A percentile compares a stretch with the other conserved stretches of the same genome.
Evolutionary conservation across 2,888 invertebrate species (phyloP).

Genomic region (Drosophila greeni): DNA sequence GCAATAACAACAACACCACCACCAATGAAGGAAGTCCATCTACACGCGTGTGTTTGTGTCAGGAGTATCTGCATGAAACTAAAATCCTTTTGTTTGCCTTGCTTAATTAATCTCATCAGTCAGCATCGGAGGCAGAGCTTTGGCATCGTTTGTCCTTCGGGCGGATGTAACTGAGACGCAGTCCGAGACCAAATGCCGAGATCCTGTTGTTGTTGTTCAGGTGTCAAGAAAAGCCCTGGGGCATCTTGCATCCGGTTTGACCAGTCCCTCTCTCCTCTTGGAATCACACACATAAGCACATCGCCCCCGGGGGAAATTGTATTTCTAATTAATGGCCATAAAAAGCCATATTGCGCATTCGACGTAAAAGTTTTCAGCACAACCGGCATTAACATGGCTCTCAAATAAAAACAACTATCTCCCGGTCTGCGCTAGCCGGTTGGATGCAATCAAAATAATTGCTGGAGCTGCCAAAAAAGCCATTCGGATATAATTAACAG

Average conservation of each 20-base stretch:
- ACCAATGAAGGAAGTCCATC: neutral
- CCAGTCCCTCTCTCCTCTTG: neutral
- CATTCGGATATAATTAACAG: slow-evolving; percentile 69
- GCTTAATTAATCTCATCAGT: slow-evolving; percentile 72
- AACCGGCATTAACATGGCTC: slow-evolving; percentile 50
- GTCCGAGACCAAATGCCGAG: slow-evolving; percentile 10
- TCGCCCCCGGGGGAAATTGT: slow-evolving; percentile 50
- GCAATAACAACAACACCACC: slow-evolving; percentile 22
- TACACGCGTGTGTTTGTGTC: slow-evolving; percentile 23
- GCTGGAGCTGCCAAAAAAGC: slow-evolving; percentile 54
- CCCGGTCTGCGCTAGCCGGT: slow-evolving; percentile 5
- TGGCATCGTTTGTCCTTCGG: slow-evolving; percentile 52
- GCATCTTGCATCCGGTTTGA: slow-evolving; percentile 38
- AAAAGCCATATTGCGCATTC: slow-evolving; percentile 61
- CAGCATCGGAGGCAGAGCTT: slow-evolving; percentile 41
- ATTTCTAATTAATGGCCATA: slow-evolving; percentile 69
- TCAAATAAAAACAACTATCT: slow-evolving; percentile 4
- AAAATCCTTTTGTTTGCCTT: slow-evolving; percentile 70
- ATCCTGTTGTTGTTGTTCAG: slow-evolving; percentile 48
- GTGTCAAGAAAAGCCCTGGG: slow-evolving; percentile 58
- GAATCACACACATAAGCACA: slow-evolving; percentile 7
- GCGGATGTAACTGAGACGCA: slow-evolving; percentile 62
- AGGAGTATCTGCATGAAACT: slow-evolving; percentile 58
- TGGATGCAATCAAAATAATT: slow-evolving; percentile 63
- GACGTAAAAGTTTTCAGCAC: slow-evolving; percentile 50